Evolutionary conservation across 2,888 invertebrate species (phyloP), one percentile per base, ranked within the genome.

Genomic region (Coleophora deauratella): DNA sequence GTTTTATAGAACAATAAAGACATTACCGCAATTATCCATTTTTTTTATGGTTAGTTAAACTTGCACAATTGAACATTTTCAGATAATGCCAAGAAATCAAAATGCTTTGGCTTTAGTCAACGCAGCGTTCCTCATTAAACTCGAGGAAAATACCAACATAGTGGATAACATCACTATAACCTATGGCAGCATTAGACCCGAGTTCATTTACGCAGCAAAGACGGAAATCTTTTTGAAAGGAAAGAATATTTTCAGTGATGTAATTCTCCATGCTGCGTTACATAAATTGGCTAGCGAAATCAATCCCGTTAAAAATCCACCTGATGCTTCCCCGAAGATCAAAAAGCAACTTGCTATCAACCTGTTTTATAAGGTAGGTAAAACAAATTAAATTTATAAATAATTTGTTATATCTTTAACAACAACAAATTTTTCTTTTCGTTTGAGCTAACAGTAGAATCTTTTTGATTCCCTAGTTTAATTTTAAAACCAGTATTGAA

Each of bases 21-120:
- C n/a, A n/a, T n/a, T n/a, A n/a, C n/a, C n/a, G n/a, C n/a, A n/a
- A n/a, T n/a, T n/a, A n/a, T n/a, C n/a, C n/a, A n/a, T n/a, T n/a
- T n/a, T n/a, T n/a, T n/a, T n/a, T n/a, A n/a, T n/a, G n/a, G n/a
- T n/a, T n/a, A n/a, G n/a, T n/a, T n/a, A n/a, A n/a, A n/a, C n/a
- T 21, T 34, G 34, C 11, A 35, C 9, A 6, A 1, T 37, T 7
- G 3, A 37, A n/a, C 1, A 35, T 41, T 71, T 71, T 21, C 66
- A 91, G 93, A 90, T 93, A 34, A 91, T 91, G 88, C 90, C 92
- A 0, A 80, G 93, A 50, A 89, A 90, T 31, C 92, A 92, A 72
- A 93, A 93, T 59, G 90, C 93, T 0, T 88, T 93, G 56, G 93
- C 93, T 0, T 90, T 91, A 43, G 91, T 94, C 0, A 93, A 93